Evolutionary conservation across 2,888 invertebrate species (phyloP).

Genomic region (Ectemnius cavifrons): DNA sequence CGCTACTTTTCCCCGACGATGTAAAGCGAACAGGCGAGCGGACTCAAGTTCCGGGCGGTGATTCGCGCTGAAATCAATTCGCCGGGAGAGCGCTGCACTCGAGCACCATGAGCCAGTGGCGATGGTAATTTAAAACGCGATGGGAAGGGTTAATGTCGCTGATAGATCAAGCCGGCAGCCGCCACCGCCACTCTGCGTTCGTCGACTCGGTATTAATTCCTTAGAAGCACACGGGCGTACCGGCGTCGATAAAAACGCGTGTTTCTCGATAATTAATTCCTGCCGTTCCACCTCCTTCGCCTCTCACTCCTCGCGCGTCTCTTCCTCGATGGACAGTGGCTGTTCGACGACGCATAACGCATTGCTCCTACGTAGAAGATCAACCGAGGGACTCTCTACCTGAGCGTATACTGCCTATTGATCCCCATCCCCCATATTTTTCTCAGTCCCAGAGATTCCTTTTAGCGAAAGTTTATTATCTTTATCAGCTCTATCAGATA

Average conservation of each 20-base stretch:
- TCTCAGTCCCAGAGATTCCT: too few relatives aligned
- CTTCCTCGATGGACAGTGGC: slow-evolving; percentile 19
- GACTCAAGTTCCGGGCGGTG: too few relatives aligned
- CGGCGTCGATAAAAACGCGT: slow-evolving; percentile 44
- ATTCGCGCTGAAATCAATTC: slow-evolving; percentile 7
- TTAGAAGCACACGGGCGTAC: slow-evolving; percentile 19
- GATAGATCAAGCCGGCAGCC: slow-evolving; percentile 10
- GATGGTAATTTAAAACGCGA: slow-evolving; percentile 7
- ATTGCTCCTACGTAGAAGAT: not conserved
- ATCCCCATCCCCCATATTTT: too few relatives aligned
- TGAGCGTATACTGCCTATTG: too few relatives aligned
- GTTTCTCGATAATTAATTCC: slow-evolving; percentile 60
- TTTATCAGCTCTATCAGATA: too few relatives aligned
- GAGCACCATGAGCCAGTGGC: not conserved
- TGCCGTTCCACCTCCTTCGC: slow-evolving; percentile 22
- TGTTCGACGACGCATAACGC: slow-evolving; percentile 50
- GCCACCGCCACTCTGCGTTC: slow-evolving; percentile 23
- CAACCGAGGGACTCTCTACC: too few relatives aligned
- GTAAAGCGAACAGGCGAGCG: too few relatives aligned
- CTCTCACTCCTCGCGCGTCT: too few relatives aligned
- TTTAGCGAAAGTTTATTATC: too few relatives aligned
- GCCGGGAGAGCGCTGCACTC: not conserved
- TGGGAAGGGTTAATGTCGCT: slow-evolving; percentile 19
- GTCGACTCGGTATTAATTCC: slow-evolving; percentile 44
- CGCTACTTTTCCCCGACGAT: too few relatives aligned